These are phyloP conservation scores for Macroglossus sobrinus DNA, from an alignment of 2,113 vertebrate species.

Conservation along the genomic window DNA sequence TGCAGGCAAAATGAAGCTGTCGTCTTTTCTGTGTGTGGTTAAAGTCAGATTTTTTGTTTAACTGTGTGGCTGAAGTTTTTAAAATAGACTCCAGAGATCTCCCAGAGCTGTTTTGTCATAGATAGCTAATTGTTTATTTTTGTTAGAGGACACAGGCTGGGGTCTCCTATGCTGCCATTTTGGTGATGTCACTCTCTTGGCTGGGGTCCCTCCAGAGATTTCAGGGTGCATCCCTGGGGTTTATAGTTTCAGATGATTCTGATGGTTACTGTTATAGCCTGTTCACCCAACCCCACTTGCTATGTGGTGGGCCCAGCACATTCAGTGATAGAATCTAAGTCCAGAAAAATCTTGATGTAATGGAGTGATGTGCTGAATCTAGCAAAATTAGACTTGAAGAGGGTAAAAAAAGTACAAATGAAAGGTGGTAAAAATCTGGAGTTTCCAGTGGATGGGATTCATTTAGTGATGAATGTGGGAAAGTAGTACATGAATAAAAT, in stretches of 20 bases:
- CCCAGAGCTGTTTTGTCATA: not conserved
- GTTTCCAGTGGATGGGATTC: not conserved
- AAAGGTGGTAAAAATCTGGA: not conserved
- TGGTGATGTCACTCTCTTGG: not conserved
- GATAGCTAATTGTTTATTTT: not conserved
- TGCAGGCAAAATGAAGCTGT: not conserved
- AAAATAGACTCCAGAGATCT: not conserved
- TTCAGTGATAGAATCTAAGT: not conserved
- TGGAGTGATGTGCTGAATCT: not conserved
- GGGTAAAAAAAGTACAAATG: not conserved
- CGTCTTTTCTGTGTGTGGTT: not conserved
- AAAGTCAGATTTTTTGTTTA: not conserved
- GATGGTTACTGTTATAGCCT: not conserved
- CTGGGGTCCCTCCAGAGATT: not conserved
- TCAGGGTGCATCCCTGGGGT: not conserved
- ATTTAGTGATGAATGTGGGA: not conserved
- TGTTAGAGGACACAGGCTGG: not conserved
- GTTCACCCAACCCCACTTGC: not conserved
- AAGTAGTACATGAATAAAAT: not conserved
- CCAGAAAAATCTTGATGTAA: not conserved
- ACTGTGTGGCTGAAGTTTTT: not conserved
- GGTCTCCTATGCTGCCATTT: not conserved
- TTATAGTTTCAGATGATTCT: not conserved
- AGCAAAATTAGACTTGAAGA: not conserved
- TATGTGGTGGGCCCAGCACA: not conserved